A percentile compares a stretch with the other conserved stretches of the same genome.
Evolutionary conservation across 2,888 invertebrate genomes (phyloP).

Genomic region (Teleogryllus oceanicus): DNA sequence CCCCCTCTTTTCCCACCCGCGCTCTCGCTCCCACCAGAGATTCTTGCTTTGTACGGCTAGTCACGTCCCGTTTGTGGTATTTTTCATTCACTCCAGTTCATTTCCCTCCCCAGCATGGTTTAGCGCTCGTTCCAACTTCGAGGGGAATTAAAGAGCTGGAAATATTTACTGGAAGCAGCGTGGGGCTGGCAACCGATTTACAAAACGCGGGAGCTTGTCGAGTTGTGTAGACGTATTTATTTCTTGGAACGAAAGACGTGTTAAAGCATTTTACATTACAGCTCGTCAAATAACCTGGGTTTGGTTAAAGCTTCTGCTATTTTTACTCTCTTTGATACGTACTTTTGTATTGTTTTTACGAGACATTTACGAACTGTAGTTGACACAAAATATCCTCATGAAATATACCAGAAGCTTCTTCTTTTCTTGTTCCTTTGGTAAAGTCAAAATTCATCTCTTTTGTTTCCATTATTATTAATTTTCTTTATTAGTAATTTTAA

Average conservation of each 20-base stretch:
- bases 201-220: neutral
- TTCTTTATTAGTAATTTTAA: too few relatives aligned
- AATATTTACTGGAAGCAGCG: neutral
- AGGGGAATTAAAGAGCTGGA: neutral
- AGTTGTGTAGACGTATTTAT: neutral
- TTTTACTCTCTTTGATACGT: too few relatives aligned
- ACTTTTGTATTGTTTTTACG: too few relatives aligned
- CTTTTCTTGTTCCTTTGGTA: too few relatives aligned
- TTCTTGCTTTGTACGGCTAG: neutral
- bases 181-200: neutral
- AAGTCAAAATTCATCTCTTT: too few relatives aligned
- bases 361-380: too few relatives aligned
- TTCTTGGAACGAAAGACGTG: neutral
- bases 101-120: neutral
- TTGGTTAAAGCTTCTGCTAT: too few relatives aligned
- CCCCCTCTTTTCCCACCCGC: too few relatives aligned
- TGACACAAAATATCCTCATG: too few relatives aligned
- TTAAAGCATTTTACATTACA: neutral
- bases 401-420: too few relatives aligned
- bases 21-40: neutral
- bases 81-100: conserved; percentile 1
- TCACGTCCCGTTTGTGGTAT: conserved; percentile 18
- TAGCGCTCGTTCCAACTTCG: neutral
- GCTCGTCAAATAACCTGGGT: neutral
- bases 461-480: too few relatives aligned